Base-by-base conservation (phyloP, 2,113 vertebrate genomes). In the Pelusios castaneus region DNA sequence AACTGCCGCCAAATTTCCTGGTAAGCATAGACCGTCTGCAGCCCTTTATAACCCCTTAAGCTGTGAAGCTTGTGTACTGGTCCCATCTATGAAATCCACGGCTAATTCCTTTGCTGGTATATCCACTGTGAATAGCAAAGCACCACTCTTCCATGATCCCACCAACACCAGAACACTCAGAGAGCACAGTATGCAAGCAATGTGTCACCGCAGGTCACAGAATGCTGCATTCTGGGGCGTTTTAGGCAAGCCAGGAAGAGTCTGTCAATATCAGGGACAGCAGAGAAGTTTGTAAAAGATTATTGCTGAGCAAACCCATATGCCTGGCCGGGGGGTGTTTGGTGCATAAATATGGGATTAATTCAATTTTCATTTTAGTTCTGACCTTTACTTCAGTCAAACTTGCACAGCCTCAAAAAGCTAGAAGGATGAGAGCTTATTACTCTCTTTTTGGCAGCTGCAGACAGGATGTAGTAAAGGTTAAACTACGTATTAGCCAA, bases 341-440 rank as follows among this genome's bases (percentile, higher is more conserved):
- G 85, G 80, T 9, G 83, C 25, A 92, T 90, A 82, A 92, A 91
- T 70, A 88, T 85, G 63, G 91, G 95, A 95, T 97, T 96, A 97
- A 86, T 56, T 92, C 78, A 17, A 81, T 92, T 93, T 94, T 95
- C 91, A 14, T 88, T 92, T 89, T 29, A 94, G 82, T 52, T 19
- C 4, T 67, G 67, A 82, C 82, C 79, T 89, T 87, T 78, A 91
- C 38, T 89, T 43, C n/a, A 88, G 54, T 88, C 89, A 87, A 95
- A 93, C 2, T 51, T 10, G 75, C 77, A 93, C 0, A 47, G 47
- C 82, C 54, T 80, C 24, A 94, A 96, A 94, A 22, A 83, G 73
- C 77, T 22, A 73, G 1, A 12, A 81, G n/a, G 76, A 87, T 94
- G 87, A 91, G 91, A 51, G n/a, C 2, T 54, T 47, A 14, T 96